Evolutionary conservation across 1,140 invertebrate species (phyloP), one percentile per base, ranked within the genome.

Genomic region (Phocides pigmalion): DNA sequence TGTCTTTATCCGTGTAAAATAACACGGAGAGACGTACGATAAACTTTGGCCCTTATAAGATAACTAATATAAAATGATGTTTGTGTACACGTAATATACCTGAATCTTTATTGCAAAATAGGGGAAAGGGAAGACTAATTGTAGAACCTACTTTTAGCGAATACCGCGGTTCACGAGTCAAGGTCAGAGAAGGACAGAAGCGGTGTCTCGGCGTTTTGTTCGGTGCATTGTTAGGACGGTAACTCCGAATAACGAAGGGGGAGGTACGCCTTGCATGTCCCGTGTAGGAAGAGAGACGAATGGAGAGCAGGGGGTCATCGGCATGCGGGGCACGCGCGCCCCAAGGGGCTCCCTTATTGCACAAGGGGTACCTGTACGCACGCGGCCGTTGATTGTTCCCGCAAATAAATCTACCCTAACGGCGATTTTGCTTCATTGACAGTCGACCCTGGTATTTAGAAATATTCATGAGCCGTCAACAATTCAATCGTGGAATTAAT

Each of bases 251-350:
- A 22, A 42, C 28, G 65, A 2, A 41, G 50, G 32, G 44, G 20
- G 49, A 12, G 46, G 19, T 20, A 12, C 19, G 19, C 44, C 44
- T 44, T 46, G 42, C 42, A 46, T 20, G 15, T 11, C 25, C n/a
- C 17, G 22, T 16, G 17, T n/a, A 41, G 50, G 11, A 14, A 19
- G 11, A 62, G 37, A 16, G 49, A 56, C 41, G 22, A 22, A 58
- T 19, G 16, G 28, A 35, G 66, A 62, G 39, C 62, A 61, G 61
- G 42, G 64, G 66, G 66, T 68, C 62, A 68, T 64, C 66, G 53
- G 66, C 61, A 64, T 53, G 61, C 54, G 39, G 19, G 54, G 50
- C 62, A 62, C 62, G 50, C 50, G 17, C 32, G 39, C 8, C 22
- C 37, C 25, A 6, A 12, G 28, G 39, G 42, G 50, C 47, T 12